These are phyloP conservation scores for Zaprionus ornatus DNA, from an alignment of 1,140 invertebrate species.

Conservation along the genomic window DNA sequence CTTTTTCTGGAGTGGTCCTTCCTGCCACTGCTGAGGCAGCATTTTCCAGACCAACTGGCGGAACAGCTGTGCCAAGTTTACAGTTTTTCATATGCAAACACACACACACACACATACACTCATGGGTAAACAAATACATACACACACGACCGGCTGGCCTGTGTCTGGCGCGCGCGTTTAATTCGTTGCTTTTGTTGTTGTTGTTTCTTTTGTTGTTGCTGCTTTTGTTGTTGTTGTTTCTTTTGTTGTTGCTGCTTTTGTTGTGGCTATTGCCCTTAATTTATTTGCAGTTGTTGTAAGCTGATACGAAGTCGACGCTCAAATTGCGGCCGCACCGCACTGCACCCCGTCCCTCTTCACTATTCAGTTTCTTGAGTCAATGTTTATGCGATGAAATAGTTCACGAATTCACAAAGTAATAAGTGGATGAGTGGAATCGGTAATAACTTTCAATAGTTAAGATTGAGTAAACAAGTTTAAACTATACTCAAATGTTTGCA, in stretches of 20 bases:
- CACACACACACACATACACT: neutral
- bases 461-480: no score
- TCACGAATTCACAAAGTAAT: neutral
- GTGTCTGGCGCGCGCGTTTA: slow-evolving; percentile 32
- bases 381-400: slow-evolving; percentile 33
- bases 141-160: slow-evolving; percentile 9
- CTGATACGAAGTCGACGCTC: slow-evolving; percentile 42
- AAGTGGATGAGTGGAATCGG: neutral
- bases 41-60: slow-evolving; percentile 29
- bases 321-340: slow-evolving; percentile 14
- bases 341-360: neutral
- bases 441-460: neutral
- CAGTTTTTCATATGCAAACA: slow-evolving; percentile 31
- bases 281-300: slow-evolving; percentile 51
- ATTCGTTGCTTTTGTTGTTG: slow-evolving; percentile 22
- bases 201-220: slow-evolving; percentile 20
- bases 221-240: slow-evolving; percentile 4
- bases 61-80: slow-evolving; percentile 43
- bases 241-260: slow-evolving; percentile 14
- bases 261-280: slow-evolving; percentile 47
- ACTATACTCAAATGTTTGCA: no score
- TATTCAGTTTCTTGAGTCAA: neutral
- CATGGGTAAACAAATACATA: neutral
- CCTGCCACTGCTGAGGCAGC: slow-evolving; percentile 17
- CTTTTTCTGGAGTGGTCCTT: slow-evolving; percentile 20